These are phyloP conservation scores for Melanocharis versteri DNA, from an alignment of 2,113 vertebrate genomes.

Conservation along the genomic window DNA sequence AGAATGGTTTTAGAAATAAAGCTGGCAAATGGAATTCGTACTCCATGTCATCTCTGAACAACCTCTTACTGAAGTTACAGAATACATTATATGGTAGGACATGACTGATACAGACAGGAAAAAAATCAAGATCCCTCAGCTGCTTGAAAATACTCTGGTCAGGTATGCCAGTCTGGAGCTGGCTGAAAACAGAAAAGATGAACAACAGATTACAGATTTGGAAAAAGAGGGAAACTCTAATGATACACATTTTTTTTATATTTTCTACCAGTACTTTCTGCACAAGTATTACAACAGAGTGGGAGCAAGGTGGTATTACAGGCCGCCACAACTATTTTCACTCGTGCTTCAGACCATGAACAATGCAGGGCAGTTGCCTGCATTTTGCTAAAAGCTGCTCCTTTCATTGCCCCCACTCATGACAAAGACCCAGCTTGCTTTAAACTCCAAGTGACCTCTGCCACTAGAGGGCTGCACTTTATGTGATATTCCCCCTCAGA, in stretches of 20 bases:
- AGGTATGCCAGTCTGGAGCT: neutral
- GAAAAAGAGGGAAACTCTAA: neutral
- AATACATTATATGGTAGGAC: neutral
- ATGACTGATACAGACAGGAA: neutral
- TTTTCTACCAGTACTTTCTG: neutral
- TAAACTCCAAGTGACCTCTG: neutral
- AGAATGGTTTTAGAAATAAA: neutral
- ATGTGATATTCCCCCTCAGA: neutral
- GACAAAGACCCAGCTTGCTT: neutral
- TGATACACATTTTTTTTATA: neutral
- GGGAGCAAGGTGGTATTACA: neutral
- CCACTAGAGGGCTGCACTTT: slow-evolving; percentile 37
- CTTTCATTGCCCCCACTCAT: neutral
- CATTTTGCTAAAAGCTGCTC: neutral
- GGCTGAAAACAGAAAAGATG: neutral
- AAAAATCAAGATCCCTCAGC: neutral
- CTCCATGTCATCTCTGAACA: neutral
- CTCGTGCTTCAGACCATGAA: neutral
- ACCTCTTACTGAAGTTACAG: neutral
- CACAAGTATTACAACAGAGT: neutral
- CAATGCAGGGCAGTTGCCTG: neutral
- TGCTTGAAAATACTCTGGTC: neutral
- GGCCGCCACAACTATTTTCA: neutral
- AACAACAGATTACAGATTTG: neutral
- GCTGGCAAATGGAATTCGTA: neutral